Conservation (phyloP, 2,888 invertebrate species). For the Gryllus longicercus region DNA sequence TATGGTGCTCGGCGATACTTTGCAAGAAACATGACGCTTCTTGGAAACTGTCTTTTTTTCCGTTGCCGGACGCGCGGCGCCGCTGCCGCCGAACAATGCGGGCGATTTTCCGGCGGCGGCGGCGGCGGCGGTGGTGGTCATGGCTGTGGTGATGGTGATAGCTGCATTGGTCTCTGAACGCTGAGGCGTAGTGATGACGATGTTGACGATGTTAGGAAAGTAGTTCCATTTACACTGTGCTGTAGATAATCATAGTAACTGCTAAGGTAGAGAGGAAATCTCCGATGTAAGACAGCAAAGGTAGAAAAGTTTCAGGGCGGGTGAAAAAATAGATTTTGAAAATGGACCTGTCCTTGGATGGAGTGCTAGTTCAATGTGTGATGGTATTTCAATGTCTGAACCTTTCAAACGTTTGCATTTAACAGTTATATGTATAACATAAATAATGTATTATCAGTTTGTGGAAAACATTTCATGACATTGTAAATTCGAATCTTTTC, state of each 20-base stretch:
- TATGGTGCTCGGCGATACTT: not conserved
- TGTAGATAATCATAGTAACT: not conserved
- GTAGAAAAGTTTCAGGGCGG: not conserved
- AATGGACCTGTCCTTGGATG: too few relatives aligned
- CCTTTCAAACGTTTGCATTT: too few relatives aligned
- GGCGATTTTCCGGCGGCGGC: constrained; percentile 11
- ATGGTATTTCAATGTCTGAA: too few relatives aligned
- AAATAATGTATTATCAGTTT: too few relatives aligned
- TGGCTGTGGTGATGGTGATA: not conserved
- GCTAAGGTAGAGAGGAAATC: too few relatives aligned
- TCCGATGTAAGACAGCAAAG: not conserved
- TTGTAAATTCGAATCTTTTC: too few relatives aligned
- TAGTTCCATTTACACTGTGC: not conserved
- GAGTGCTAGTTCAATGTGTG: too few relatives aligned
- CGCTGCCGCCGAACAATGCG: not conserved
- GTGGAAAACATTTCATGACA: too few relatives aligned
- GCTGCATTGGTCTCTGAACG: not conserved
- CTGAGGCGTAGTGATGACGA: not conserved
- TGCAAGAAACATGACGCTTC: constrained; percentile 8
- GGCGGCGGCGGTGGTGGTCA: not conserved
- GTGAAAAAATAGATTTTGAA: not conserved
- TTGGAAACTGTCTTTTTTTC: constrained; percentile 3
- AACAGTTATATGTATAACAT: too few relatives aligned
- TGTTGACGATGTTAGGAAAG: not conserved
- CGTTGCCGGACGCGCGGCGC: not conserved